These are phyloP conservation scores for Brachyistius frenatus DNA, from an alignment of 2,113 vertebrate genomes.

Conservation along the genomic window DNA sequence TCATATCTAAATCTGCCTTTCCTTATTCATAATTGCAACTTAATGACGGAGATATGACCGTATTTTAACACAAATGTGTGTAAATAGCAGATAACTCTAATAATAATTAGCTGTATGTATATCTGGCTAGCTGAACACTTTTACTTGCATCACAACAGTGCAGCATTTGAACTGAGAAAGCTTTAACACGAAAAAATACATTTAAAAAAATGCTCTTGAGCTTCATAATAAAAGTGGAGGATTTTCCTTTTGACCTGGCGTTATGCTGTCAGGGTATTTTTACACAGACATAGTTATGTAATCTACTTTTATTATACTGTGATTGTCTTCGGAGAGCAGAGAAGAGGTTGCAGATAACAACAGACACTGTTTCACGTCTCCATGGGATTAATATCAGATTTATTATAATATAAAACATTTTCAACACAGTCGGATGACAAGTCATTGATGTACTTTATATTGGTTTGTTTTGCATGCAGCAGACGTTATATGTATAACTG, in stretches of 20 bases:
- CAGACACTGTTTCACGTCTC: constrained; percentile 1
- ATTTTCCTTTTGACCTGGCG: not conserved
- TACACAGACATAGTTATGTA: not conserved
- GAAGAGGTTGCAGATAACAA: not conserved
- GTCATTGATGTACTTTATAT: constrained; percentile 3
- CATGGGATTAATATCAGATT: constrained; percentile 29
- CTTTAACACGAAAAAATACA: not conserved
- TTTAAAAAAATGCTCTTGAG: not conserved
- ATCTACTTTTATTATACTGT: not conserved
- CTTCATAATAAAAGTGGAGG: not conserved
- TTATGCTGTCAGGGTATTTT: not conserved
- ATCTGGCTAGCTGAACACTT: too few species aligned
- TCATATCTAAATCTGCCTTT: too few species aligned
- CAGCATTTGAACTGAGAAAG: not conserved
- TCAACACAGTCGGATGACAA: constrained; percentile 41
- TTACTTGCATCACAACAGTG: too few species aligned
- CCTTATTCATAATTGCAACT: not conserved
- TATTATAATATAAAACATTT: constrained; percentile 35
- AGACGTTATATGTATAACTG: constrained; percentile 22
- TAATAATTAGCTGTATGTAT: not conserved
- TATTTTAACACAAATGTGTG: not conserved
- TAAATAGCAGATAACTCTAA: not conserved
- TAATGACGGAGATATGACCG: not conserved
- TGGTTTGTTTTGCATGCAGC: constrained; percentile 20
- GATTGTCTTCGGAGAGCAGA: not conserved